phyloP scores from a whole-genome alignment of 2,888 invertebrate species.

The Cephus spinipes region DNA sequence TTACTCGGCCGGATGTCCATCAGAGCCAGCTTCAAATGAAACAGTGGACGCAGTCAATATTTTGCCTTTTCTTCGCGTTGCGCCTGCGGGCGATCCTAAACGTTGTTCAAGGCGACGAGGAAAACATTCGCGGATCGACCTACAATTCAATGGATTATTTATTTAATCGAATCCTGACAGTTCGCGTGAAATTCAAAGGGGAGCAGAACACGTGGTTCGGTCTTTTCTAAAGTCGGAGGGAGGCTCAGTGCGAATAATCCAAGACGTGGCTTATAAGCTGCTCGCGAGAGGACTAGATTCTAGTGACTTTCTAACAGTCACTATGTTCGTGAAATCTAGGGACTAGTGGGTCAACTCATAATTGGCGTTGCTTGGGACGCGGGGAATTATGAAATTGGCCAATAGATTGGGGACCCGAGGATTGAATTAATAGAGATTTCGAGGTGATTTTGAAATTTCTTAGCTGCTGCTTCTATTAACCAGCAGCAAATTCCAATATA shows the following conservation, averaged over 20 bases:
- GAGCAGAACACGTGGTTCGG: background rate
- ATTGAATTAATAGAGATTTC: background rate
- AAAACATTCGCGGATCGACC: background rate
- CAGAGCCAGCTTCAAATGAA: background rate
- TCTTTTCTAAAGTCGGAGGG: background rate
- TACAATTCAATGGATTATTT: no score
- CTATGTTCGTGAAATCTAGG: background rate
- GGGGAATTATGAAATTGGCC: background rate
- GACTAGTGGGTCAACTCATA: background rate
- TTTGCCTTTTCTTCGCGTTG: background rate
- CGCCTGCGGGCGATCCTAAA: background rate
- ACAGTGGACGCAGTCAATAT: background rate
- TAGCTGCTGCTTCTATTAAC: background rate
- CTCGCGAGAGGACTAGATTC: background rate
- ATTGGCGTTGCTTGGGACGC: background rate
- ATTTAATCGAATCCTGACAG: background rate
- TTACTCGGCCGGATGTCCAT: background rate
- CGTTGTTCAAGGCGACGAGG: background rate
- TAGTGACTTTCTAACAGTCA: background rate
- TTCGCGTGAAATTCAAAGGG: background rate
- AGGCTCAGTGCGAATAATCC: background rate
- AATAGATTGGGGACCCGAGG: background rate
- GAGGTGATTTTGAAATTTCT: background rate
- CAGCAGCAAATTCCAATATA: background rate
- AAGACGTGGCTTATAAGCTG: background rate